phyloP scores from a whole-genome alignment of 2,113 vertebrate species.

The Megaptera novaeangliae region DNA sequence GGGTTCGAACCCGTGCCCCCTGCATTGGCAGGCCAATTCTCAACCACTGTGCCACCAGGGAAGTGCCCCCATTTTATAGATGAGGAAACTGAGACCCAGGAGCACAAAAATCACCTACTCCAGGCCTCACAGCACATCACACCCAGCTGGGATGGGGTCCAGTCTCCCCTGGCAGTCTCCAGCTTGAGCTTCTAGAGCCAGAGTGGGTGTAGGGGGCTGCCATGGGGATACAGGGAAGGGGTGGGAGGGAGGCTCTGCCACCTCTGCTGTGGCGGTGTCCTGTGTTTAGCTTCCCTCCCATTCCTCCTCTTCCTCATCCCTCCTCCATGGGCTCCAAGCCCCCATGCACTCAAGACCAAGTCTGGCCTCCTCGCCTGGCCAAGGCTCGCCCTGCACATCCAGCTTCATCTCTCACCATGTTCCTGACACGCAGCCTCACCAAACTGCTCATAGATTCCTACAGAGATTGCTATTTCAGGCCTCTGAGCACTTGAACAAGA shows the following conservation, averaged over 20 bases:
- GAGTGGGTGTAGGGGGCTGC: not conserved
- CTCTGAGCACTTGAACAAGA: constrained; percentile 13
- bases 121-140: not conserved
- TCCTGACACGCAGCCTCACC: not conserved
- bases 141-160: not conserved
- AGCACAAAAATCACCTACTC: not conserved
- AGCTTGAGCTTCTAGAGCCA: not conserved
- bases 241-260: not conserved
- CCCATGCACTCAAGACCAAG: not conserved
- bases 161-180: not conserved
- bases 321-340: not conserved
- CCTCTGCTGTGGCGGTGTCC: not conserved
- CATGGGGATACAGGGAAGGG: not conserved
- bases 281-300: not conserved
- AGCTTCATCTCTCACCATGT: not conserved
- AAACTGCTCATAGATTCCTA: not conserved
- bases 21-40: too few relatives aligned
- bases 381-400: not conserved
- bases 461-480: not conserved
- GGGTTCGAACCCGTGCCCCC: too few relatives aligned
- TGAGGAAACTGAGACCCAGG: not conserved
- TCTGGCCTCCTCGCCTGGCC: not conserved
- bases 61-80: not conserved
- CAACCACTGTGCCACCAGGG: too few relatives aligned
- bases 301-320: not conserved